Evolutionary conservation across 1,140 invertebrate species (phyloP), one percentile per base, ranked within the genome.

Genomic region (Drosophila virilis): DNA sequence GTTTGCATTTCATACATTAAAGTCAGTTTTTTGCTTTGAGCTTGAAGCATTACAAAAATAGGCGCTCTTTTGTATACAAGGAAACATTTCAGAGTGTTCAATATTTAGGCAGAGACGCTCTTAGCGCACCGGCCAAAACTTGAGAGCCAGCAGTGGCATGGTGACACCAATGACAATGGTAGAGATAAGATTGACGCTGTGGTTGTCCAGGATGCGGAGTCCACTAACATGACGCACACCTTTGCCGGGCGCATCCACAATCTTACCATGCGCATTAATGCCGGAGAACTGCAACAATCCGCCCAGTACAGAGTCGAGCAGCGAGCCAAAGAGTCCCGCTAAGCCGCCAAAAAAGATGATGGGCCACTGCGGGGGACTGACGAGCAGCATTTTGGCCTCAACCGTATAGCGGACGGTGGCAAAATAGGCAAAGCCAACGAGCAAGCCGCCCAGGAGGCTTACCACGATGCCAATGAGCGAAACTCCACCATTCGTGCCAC

Each of bases 251-350:
- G 94, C 93, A 65, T 97, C 95, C 0, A 97, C 96, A 71, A 98
- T 94, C 77, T 93, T 93, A 33, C 96, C 95, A 51, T 94, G 94
- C 77, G 94, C 94, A 91, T 97, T 94, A 7, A 96, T 91, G 62
- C 97, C 97, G 77, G 97, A 97, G 92, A 95, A 98, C 92, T 98
- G 97, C 38, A 97, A 89, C 9, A 96, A 96, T 8, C 97, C 97
- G 37, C 97, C 97, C 46, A 98, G 92, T 12, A 97, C 61, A 0
- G 97, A 98, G 93, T 98, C 97, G 46, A 98, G 91, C 6, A 97
- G 62, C 50, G 97, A 97, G 4, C 97, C 97, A 38, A 97, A 79
- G 5, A 98, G 93, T 7, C 97, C 97, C 50, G 94, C 95, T 40
- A 96, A 75, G 6, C 94, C 94, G 8, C 95, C 97, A 68, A 95